phyloP scores from a whole-genome alignment of 2,113 vertebrate genomes.

The Sphaerodactylus townsendi region DNA sequence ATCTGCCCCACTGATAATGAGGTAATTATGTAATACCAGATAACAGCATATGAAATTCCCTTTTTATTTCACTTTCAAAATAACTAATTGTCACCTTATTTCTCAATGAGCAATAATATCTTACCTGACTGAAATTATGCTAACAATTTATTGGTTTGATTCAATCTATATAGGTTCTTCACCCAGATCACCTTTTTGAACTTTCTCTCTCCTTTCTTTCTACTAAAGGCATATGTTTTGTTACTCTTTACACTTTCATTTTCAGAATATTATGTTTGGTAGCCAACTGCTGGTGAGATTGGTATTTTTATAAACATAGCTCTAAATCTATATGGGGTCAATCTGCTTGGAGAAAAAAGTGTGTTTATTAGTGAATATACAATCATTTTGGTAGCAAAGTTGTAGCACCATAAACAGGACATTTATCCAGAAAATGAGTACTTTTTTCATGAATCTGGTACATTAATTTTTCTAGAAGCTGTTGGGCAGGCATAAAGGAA shows the following conservation, averaged over 20 bases:
- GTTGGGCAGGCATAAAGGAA: not conserved
- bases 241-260: not conserved
- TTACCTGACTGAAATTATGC: slow-evolving; percentile 14
- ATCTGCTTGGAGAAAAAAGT: not conserved
- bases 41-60: not conserved
- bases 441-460: not conserved
- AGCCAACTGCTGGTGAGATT: not conserved
- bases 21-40: not conserved
- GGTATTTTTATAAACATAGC: not conserved
- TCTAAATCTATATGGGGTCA: not conserved
- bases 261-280: not conserved
- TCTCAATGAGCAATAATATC: slow-evolving; percentile 15
- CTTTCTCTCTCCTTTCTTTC: not conserved
- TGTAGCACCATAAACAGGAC: not conserved
- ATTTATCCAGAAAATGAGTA: not conserved
- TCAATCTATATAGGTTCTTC: slow-evolving; percentile 1
- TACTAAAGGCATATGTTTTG: not conserved
- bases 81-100: slow-evolving; percentile 20
- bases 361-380: not conserved
- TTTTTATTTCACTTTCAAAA: slow-evolving; percentile 14
- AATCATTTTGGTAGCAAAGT: not conserved
- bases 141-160: slow-evolving; percentile 15
- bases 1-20: slow-evolving; percentile 2
- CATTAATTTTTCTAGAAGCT: not conserved
- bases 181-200: not conserved